Base-by-base conservation (phyloP, 2,888 invertebrate species). In the Drosophila kokeensis region DNA sequence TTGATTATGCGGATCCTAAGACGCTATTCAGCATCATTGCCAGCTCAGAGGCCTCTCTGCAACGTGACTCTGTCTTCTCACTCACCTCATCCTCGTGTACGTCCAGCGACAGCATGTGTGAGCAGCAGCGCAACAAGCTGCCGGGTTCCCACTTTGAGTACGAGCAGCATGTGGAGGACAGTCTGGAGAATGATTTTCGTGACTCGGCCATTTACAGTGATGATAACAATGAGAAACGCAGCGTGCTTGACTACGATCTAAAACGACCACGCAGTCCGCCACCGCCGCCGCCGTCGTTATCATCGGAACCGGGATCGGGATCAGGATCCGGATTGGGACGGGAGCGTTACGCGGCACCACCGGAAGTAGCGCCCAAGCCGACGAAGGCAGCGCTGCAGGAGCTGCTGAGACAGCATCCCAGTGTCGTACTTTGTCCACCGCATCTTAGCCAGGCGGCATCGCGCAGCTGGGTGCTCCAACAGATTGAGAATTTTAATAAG, bases 121-220 rank as follows among this genome's bases (percentile, higher is more conserved):
- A 92, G 18, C 87, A 83, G 59, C 84, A 88, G 45, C 82, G 83
- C 4, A 89, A 90, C 48, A 89, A 89, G 6, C 30, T 74, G 52
- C 54, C 59, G 0, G 52, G 60, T 1, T 52, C 95, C 59, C 96
- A 96, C 77, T 96, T 96, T 83, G 96, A 95, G 87, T 97, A 97
- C 87, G 97, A 97, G 91, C 95, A 95, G 80, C 95, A 96, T 0
- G 94, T 97, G 40, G 97, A 97, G 92, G 95, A 95, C 68, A 94
- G 96, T 40, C 92, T 94, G 64, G 95, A 95, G 69, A 95, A 94
- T 38, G 96, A 96, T 71, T 97, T 97, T 87, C 94, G 97, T 85
- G 97, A 97, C 92, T 97, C 96, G 60, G 97, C 97, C 75, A 96
- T 97, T 82, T 97, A 97, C 92, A 97, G 97, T 75, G 97, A 97